Conservation (phyloP, 2,888 invertebrate species). For the Acleris literana region DNA sequence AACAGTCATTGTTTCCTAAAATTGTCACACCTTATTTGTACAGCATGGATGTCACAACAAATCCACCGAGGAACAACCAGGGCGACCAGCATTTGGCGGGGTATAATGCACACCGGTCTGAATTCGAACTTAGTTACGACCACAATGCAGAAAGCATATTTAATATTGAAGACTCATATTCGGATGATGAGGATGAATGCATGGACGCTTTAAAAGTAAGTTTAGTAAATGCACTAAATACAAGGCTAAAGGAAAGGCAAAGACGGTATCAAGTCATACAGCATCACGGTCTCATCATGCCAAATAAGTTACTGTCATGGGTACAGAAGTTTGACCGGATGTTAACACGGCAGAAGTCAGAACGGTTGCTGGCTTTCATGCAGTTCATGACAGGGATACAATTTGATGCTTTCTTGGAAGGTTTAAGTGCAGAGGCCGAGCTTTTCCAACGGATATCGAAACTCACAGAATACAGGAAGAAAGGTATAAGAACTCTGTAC, state of each 20-base stretch:
- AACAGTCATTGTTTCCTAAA: constrained; percentile 83
- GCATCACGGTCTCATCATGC: constrained; percentile 90
- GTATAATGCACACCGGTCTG: constrained; percentile 93
- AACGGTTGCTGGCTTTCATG: constrained; percentile 88
- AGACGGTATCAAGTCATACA: constrained; percentile 89
- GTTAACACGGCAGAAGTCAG: constrained; percentile 80
- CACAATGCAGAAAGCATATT: constrained; percentile 90
- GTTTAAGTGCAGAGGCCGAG: constrained; percentile 88
- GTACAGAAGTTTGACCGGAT: constrained; percentile 87
- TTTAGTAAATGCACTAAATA: constrained; percentile 89
- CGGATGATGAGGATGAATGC: constrained; percentile 80
- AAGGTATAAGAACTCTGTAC: constrained; percentile 87
- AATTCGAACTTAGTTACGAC: constrained; percentile 93
- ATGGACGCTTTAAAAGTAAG: constrained; percentile 87
- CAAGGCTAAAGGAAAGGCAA: constrained; percentile 88
- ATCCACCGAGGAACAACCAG: constrained; percentile 88
- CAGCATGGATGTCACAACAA: constrained; percentile 85
- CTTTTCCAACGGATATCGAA: constrained; percentile 85
- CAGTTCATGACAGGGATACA: constrained; percentile 88
- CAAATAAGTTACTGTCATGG: constrained; percentile 87
- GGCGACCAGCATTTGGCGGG: constrained; percentile 87
- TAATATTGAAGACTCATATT: constrained; percentile 70
- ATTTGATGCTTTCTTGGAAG: constrained; percentile 91
- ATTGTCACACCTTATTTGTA: constrained; percentile 85
- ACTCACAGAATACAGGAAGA: constrained; percentile 86